Evolutionary conservation across 1,140 invertebrate species (phyloP), one percentile per base, ranked within the genome.

Genomic region (Drosophila pallidifrons): DNA sequence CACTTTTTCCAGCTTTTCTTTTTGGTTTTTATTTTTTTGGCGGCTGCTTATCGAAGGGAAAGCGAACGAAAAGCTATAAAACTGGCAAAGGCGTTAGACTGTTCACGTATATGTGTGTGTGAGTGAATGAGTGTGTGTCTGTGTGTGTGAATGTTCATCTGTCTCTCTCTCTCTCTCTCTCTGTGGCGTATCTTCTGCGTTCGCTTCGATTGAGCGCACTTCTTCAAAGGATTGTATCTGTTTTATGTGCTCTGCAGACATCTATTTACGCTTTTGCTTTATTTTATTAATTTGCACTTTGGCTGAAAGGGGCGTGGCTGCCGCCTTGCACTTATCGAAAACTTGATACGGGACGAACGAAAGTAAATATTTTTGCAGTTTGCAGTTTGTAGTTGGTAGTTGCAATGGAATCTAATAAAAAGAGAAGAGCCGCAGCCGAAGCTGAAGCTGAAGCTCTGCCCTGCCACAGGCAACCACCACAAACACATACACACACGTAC

Each of bases 311-410:
- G 35, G 35, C 35, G 35, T 38, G 35, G 35, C 10, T 10, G 35
- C 35, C 35, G 7, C 6, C 35, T 10, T 38, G 64, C 78, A 86
- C 79, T 76, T 82, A 87, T 79, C 75, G 79, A 87, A 25, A 69
- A 55, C 82, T 87, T 68, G 65, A 87, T 77, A 82, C 82, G 72
- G 82, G 87, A 70, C 66, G 82, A 87, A 70, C 66, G 82, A 79
- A 79, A 71, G 79, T 69, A 82, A 87, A 87, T 87, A 87, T 87
- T 87, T 76, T 77, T 58, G 52, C 71, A 57, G 66, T 60, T 71
- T 32, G 30, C 30, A 32, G 30, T 60, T 71, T 32, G 30, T 6
- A 32, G 30, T 77, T 57, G 51, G 51, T 65, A 57, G 66, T 60
- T 70, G 46, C 54, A 63, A 30, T 52, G 60, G 38, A 61, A 68